phyloP scores from a whole-genome alignment of 2,113 vertebrate species.

The Siniperca knerii region DNA sequence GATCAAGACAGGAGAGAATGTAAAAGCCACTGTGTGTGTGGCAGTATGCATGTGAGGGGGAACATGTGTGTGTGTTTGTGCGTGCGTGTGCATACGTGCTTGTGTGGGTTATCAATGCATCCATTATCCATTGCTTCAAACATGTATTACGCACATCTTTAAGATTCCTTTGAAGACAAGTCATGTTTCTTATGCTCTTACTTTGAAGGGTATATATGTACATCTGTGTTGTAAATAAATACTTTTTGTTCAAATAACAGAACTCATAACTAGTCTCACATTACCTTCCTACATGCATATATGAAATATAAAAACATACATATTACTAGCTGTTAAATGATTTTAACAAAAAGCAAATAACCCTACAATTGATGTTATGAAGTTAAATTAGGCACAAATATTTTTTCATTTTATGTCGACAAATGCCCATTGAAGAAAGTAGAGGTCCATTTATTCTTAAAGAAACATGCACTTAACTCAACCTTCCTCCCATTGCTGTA shows the following conservation, averaged over 20 bases:
- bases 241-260: slow-evolving; percentile 96
- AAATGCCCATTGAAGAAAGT: slow-evolving; percentile 24
- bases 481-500: slow-evolving; percentile 41
- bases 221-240: slow-evolving; percentile 95
- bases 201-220: slow-evolving; percentile 92
- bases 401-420: slow-evolving; percentile 12
- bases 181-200: slow-evolving; percentile 91
- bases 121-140: slow-evolving; percentile 83
- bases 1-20: slow-evolving; percentile 93
- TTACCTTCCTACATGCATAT: slow-evolving; percentile 32
- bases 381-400: slow-evolving; percentile 19
- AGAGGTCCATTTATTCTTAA: slow-evolving; percentile 40
- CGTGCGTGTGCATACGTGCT: slow-evolving; percentile 41
- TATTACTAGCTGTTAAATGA: not conserved
- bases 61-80: slow-evolving; percentile 56
- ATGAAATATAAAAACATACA: not conserved
- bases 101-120: slow-evolving; percentile 86
- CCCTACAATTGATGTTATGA: not conserved
- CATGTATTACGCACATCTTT: slow-evolving; percentile 84
- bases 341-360: slow-evolving; percentile 8
- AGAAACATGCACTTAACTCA: slow-evolving; percentile 53
- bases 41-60: slow-evolving; percentile 77
- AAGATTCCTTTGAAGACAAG: slow-evolving; percentile 91
- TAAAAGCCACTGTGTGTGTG: slow-evolving; percentile 84
- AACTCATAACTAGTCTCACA: slow-evolving; percentile 64